phyloP scores from a whole-genome alignment of 1,140 invertebrate genomes.

The Trypoxylus dichotomus region DNA sequence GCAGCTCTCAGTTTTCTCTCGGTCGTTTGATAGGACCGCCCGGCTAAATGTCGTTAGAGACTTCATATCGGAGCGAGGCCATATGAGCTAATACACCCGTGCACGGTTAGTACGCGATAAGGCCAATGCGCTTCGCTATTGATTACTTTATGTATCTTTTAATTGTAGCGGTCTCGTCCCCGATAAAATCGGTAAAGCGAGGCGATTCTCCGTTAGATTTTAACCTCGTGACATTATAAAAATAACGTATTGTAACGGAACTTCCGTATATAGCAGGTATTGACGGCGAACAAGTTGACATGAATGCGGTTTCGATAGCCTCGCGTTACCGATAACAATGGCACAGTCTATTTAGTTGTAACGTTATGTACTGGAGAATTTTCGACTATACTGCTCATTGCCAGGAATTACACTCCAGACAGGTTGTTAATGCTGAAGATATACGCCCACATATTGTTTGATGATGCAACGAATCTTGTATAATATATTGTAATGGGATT shows the following conservation, averaged over 20 bases:
- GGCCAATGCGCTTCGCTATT: background rate
- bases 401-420: too few species aligned
- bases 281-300: too few species aligned
- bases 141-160: constrained; percentile 17
- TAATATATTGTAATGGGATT: too few species aligned
- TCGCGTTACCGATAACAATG: too few species aligned
- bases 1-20: background rate
- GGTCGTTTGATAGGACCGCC: background rate
- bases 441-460: too few species aligned
- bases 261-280: too few species aligned
- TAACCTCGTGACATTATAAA: background rate
- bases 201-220: background rate
- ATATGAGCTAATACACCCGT: constrained; percentile 12
- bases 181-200: background rate
- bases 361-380: too few species aligned
- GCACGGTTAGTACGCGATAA: constrained; percentile 5
- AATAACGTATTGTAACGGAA: background rate
- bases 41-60: constrained; percentile 8
- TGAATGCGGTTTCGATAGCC: too few species aligned
- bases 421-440: too few species aligned
- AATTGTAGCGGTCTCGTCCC: background rate
- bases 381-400: too few species aligned
- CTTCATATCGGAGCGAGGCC: background rate
- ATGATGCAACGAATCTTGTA: too few species aligned
- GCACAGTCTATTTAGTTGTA: too few species aligned